phyloP scores from a whole-genome alignment of 2,888 invertebrate genomes.

The Lamellibrachia satsuma region DNA sequence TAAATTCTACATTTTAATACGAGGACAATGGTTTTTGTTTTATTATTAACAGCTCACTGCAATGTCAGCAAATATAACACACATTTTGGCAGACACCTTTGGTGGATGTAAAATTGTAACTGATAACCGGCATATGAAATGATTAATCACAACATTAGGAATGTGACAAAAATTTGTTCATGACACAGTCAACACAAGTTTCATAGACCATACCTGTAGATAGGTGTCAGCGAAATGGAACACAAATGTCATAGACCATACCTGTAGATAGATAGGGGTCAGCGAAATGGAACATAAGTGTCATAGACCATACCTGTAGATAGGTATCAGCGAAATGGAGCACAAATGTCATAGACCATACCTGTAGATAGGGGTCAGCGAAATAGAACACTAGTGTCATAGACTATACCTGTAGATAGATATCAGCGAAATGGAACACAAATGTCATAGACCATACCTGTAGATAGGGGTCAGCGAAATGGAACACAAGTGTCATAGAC shows the following conservation, averaged over 20 bases:
- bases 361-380: conserved; percentile 70
- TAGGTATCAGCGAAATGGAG: conserved; percentile 91
- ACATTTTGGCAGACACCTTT: too few relatives aligned
- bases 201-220: too few relatives aligned
- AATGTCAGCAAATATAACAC: too few relatives aligned
- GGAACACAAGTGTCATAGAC: not conserved
- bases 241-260: conserved; percentile 52
- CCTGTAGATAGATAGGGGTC: conserved; percentile 80
- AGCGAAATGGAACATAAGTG: conserved; percentile 82
- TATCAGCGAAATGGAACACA: not conserved
- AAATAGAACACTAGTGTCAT: not conserved
- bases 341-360: conserved; percentile 52
- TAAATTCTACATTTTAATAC: too few relatives aligned
- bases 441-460: too few relatives aligned
- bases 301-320: conserved; percentile 66
- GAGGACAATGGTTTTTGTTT: too few relatives aligned
- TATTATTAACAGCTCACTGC: too few relatives aligned
- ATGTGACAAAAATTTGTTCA: not conserved
- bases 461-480: too few relatives aligned
- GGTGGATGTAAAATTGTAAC: too few relatives aligned
- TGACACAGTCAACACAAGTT: not conserved
- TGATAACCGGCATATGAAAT: not conserved
- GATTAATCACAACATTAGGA: not conserved
- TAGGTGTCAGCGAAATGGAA: too few relatives aligned
- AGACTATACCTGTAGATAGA: too few relatives aligned